These are phyloP conservation scores for Cyprinodon brontotheroides DNA, from an alignment of 2,113 vertebrate genomes.

Conservation along the genomic window DNA sequence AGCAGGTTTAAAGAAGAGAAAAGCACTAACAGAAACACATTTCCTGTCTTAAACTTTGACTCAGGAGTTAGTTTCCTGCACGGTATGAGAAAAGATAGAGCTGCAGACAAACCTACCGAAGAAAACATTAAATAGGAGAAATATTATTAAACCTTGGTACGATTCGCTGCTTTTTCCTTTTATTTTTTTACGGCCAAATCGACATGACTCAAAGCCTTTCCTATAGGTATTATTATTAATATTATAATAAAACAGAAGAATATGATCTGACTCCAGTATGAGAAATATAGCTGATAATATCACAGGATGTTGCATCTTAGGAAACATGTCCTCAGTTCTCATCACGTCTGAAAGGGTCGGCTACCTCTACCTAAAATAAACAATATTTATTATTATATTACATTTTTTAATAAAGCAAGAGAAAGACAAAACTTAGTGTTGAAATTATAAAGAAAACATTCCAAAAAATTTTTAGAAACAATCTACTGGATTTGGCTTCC, in stretches of 20 bases:
- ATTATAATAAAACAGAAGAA: not conserved
- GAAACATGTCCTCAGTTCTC: not conserved
- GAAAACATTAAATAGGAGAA: not conserved
- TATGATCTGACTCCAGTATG: not conserved
- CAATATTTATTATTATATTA: not conserved
- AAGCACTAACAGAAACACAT: too few relatives aligned
- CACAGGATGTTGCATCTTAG: not conserved
- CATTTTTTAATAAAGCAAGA: too few relatives aligned
- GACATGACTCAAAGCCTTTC: not conserved
- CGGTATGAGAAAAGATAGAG: not conserved
- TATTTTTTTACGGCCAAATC: not conserved
- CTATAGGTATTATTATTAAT: not conserved
- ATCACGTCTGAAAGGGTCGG: not conserved
- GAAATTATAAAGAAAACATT: too few relatives aligned
- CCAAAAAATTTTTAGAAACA: too few relatives aligned
- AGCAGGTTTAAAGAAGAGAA: constrained; percentile 84
- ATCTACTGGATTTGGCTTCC: too few relatives aligned
- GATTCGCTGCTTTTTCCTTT: not conserved
- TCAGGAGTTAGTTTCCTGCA: not conserved
- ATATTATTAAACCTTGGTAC: not conserved
- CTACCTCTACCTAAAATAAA: not conserved
- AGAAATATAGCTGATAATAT: not conserved
- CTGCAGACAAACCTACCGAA: not conserved
- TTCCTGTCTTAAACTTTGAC: not conserved
- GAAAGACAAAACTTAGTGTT: too few relatives aligned